Percentiles rank a stretch among this genome's conserved stretches.
Conservation (phyloP, 2,797 vertebrate species). For the Falco columbarius region DNA sequence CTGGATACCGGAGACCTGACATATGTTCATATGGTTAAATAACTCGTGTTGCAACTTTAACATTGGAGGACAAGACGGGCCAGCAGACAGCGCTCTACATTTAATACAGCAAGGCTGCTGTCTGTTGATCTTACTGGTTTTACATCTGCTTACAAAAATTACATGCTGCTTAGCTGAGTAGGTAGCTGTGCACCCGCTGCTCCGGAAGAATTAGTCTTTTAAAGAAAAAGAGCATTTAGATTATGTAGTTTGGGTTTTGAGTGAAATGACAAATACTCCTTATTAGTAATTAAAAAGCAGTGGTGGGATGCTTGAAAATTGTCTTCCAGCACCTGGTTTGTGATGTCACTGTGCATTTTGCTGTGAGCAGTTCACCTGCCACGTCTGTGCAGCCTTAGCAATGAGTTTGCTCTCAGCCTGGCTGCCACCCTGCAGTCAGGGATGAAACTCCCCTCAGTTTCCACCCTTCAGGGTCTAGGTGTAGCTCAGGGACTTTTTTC, state of each 20-base stretch:
- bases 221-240: not conserved
- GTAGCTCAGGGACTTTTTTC: not conserved
- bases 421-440: not conserved
- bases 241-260: not conserved
- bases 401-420: not conserved
- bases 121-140: not conserved
- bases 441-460: not conserved
- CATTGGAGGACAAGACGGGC: not conserved
- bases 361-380: not conserved
- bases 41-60: not conserved
- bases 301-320: not conserved
- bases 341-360: not conserved
- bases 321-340: not conserved
- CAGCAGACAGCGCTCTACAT: not conserved
- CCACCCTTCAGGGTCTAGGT: rapidly evolving
- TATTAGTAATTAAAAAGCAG: rapidly evolving
- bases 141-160: not conserved
- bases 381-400: rapidly evolving
- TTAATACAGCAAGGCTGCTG: not conserved
- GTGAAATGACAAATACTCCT: not conserved
- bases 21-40: not conserved
- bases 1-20: not conserved
- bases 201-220: not conserved
- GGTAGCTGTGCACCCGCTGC: not conserved
- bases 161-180: not conserved